phyloP scores from a whole-genome alignment of 2,888 invertebrate genomes.

The Pinctada fucata region DNA sequence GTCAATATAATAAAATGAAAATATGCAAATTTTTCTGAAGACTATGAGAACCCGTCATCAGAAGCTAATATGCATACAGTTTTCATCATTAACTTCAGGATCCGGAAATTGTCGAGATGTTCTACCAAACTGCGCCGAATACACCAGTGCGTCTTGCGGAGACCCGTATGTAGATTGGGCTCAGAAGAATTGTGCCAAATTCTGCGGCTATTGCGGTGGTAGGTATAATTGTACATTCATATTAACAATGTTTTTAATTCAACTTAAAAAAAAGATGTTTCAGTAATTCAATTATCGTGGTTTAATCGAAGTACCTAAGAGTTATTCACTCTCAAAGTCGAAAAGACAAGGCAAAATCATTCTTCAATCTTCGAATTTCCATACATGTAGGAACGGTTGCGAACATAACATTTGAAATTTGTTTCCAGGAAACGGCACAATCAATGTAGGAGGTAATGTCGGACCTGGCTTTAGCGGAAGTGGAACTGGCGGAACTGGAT shows the following conservation, averaged over 20 bases:
- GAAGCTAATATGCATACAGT: no score
- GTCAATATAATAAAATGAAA: not conserved
- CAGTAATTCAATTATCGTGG: not conserved
- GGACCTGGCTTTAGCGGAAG: conserved; percentile 3
- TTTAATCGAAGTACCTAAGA: no score
- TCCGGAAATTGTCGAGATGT: conserved; percentile 45
- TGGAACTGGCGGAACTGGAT: conserved; percentile 22
- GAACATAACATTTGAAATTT: no score
- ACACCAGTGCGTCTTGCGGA: conserved; percentile 48
- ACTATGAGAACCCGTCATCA: no score
- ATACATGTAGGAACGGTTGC: no score
- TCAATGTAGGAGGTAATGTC: conserved; percentile 11
- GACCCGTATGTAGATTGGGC: conserved; percentile 59
- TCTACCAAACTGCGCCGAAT: conserved; percentile 54
- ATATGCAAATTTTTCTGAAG: no score
- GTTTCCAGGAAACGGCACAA: not conserved
- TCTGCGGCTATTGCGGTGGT: conserved; percentile 50
- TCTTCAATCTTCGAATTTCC: no score
- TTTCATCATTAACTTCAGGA: not conserved
- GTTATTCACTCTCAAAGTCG: no score
- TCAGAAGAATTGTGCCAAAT: conserved; percentile 53
- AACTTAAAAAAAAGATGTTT: not conserved
- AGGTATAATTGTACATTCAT: not conserved
- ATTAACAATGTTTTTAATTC: not conserved
- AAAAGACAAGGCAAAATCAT: no score